Evolutionary conservation across 1,140 invertebrate genomes (phyloP).

Genomic region (Laupala kohalensis): DNA sequence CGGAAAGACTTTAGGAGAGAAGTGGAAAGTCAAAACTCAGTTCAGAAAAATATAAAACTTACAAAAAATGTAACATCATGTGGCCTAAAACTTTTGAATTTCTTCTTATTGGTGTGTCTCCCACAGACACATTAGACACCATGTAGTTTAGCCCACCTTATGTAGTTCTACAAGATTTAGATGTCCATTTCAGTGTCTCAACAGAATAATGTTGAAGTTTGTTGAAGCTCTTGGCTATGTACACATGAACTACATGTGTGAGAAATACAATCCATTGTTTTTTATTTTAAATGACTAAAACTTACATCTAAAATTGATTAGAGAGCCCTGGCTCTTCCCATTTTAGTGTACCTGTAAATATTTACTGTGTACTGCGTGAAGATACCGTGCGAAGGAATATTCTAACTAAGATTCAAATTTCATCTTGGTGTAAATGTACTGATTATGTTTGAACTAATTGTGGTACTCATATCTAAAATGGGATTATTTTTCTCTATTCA

Average conservation of each 20-base stretch:
- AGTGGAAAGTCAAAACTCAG: not conserved
- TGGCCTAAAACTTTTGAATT: slow-evolving; percentile 11
- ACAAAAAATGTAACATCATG: slow-evolving; percentile 6
- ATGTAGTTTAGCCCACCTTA: not conserved
- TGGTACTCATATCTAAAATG: too few relatives aligned
- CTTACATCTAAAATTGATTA: not conserved
- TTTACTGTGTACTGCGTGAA: not conserved
- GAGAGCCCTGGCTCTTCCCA: not conserved
- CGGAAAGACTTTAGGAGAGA: not conserved
- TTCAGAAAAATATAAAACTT: not conserved
- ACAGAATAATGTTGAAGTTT: not conserved
- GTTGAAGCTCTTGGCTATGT: slow-evolving; percentile 1
- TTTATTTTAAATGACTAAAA: not conserved
- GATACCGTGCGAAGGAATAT: not conserved
- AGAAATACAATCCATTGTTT: not conserved
- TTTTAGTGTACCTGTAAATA: not conserved
- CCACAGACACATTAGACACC: slow-evolving; percentile 1
- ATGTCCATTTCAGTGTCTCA: slow-evolving; percentile 5
- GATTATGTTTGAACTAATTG: too few relatives aligned
- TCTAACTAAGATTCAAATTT: too few relatives aligned
- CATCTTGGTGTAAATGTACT: too few relatives aligned
- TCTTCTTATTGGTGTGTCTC: slow-evolving; percentile 5
- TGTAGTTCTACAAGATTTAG: slow-evolving; percentile 9
- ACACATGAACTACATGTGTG: not conserved
- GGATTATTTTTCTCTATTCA: too few relatives aligned